Evolutionary conservation across 2,888 invertebrate genomes (phyloP), one percentile per base, ranked within the genome.

Genomic region (Lochmaea capreae): DNA sequence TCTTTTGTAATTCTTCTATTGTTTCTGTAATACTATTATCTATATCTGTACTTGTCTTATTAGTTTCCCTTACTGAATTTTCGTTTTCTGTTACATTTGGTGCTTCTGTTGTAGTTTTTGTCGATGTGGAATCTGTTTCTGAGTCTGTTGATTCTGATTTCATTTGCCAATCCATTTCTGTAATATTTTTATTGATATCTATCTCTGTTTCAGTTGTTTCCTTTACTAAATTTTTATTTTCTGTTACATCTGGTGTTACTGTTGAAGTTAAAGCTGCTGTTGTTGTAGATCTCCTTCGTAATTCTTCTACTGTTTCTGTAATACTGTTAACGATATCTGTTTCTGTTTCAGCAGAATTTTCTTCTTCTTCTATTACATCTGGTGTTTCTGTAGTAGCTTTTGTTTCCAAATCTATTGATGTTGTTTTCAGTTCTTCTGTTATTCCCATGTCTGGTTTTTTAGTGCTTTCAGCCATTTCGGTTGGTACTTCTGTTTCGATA

Each of bases 61-160:
- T 54, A 16, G 26, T 58, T 26, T 52, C 16, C 8, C 4, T 26
- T 10, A 10, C 18, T 4, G 3, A 10, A 5, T 22, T 8, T 57
- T n/a, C 14, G 18, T 16, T 8, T 54, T 54, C 54, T 54, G 16
- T 57, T 57, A 22, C 16, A 16, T 18, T 16, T 8, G 10, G 8
- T 16, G 3, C n/a, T 43, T 43, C 43, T 43, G 66, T 65, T 54
- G 42, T 18, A 16, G 22, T 12, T 33, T n/a, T 54, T 61, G 46
- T 18, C 16, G 61, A 54, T 8, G 54, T 33, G 14, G 42, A 33
- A 52, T 14, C 42, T 71, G 12, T 42, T 71, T 54, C n/a, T 57
- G 54, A 26, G 16, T 22, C 22, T 33, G 42, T 39, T 49, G 59
- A 22, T 49, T 59, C 12, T 12, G 12, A 33, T 62, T 49, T 2